phyloP scores from a whole-genome alignment of 1,140 invertebrate species.

The Megalonaias nervosa region DNA sequence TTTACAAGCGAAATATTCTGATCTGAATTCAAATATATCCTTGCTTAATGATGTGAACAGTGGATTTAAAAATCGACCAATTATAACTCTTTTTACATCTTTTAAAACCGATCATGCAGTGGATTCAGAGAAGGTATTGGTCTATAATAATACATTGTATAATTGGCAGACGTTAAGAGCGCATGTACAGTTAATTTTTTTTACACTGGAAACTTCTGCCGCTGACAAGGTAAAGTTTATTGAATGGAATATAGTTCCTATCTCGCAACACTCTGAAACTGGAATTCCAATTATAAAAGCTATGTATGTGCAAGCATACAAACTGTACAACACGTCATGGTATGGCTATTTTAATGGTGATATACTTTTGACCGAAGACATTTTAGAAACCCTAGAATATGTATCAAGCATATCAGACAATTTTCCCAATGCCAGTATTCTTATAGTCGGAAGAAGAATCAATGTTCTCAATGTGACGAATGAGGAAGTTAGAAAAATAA shows the following conservation, averaged over 20 bases:
- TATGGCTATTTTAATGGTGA: slow-evolving; percentile 39
- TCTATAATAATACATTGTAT: background rate
- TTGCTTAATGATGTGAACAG: too few species aligned
- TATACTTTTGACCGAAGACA: slow-evolving; percentile 31
- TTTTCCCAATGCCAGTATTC: slow-evolving; percentile 3
- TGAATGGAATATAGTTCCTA: slow-evolving; percentile 20
- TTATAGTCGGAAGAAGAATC: slow-evolving; percentile 25
- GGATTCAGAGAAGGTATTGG: slow-evolving; percentile 19
- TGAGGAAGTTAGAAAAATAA: slow-evolving; percentile 6
- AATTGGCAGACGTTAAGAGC: slow-evolving; percentile 33
- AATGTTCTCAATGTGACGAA: slow-evolving; percentile 29
- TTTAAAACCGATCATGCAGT: too few species aligned
- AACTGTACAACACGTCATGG: slow-evolving; percentile 22
- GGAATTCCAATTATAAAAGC: slow-evolving; percentile 28
- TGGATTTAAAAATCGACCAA: too few species aligned
- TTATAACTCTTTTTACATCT: too few species aligned
- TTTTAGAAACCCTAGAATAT: slow-evolving; percentile 19
- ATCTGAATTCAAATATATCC: too few species aligned
- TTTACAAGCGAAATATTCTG: too few species aligned
- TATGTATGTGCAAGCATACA: slow-evolving; percentile 28
- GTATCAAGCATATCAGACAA: slow-evolving; percentile 10
- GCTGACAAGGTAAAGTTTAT: background rate
- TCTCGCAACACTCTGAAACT: background rate
- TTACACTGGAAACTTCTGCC: slow-evolving; percentile 11
- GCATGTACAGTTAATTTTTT: slow-evolving; percentile 27